phyloP scores from a whole-genome alignment of 2,113 vertebrate genomes.

The Macquaria australasica region DNA sequence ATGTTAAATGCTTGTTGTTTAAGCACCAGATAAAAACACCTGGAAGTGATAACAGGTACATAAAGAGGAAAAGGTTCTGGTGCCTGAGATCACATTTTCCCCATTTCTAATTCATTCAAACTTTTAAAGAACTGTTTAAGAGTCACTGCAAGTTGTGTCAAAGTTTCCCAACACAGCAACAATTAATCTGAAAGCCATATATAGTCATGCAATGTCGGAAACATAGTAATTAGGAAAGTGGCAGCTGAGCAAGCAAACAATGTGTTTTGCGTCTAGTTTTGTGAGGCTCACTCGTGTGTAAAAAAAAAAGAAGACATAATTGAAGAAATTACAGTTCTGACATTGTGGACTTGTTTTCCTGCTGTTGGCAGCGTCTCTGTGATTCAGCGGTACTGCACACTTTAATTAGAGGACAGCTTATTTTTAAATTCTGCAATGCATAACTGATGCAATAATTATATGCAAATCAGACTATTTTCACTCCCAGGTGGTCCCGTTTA shows the following conservation, averaged over 20 bases:
- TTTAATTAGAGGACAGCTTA: conserved; percentile 26
- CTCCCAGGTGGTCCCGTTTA: conserved; percentile 4
- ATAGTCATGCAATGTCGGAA: neutral
- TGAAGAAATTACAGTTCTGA: neutral
- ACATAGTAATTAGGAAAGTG: neutral
- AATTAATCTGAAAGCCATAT: neutral
- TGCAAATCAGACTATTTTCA: neutral
- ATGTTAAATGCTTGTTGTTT: neutral
- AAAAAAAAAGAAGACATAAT: neutral
- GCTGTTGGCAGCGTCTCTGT: conserved; percentile 21
- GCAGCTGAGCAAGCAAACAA: neutral
- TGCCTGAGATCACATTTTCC: neutral
- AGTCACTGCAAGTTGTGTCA: neutral
- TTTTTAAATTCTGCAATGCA: conserved; percentile 21
- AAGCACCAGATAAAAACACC: neutral
- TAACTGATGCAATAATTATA: conserved; percentile 36
- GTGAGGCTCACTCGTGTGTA: neutral
- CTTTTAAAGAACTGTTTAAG: neutral
- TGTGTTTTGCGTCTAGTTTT: neutral
- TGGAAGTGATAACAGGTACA: neutral
- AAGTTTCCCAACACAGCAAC: neutral
- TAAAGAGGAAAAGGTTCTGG: neutral
- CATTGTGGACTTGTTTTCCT: neutral
- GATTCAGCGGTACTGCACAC: conserved; percentile 10
- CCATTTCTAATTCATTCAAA: neutral